phyloP scores from a whole-genome alignment of 2,888 invertebrate species.

The Morinoia aosen region DNA sequence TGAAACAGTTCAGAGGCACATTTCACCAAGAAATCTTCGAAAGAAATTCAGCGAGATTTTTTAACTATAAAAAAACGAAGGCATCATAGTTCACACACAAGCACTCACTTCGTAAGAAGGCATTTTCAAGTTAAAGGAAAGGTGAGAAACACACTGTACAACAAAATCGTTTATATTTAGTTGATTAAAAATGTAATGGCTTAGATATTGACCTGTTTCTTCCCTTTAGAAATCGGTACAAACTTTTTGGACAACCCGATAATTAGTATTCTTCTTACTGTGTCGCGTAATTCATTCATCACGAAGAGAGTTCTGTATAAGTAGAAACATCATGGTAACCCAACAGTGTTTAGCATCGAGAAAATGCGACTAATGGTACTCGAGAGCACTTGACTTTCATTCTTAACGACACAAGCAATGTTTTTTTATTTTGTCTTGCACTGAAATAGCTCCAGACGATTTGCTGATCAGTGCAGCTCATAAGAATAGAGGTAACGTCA shows the following conservation, averaged over 20 bases:
- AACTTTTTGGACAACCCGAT: background rate
- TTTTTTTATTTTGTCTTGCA: background rate
- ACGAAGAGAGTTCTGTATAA: background rate
- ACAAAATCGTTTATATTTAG: too few species aligned
- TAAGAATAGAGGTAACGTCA: background rate
- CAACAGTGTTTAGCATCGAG: background rate
- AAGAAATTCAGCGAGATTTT: background rate
- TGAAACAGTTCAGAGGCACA: background rate
- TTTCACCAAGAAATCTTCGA: background rate
- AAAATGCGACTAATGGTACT: background rate
- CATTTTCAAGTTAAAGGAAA: too few species aligned
- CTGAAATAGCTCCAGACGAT: background rate
- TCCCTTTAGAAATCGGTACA: too few species aligned
- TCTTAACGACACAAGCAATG: background rate
- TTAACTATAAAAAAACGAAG: background rate
- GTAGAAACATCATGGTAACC: background rate
- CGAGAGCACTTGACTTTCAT: background rate
- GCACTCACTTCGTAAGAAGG: background rate
- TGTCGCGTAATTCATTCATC: background rate
- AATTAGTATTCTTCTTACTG: background rate
- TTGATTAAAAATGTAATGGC: too few species aligned
- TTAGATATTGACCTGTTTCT: too few species aligned
- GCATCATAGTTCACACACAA: background rate
- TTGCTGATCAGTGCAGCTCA: background rate
- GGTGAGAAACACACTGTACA: too few species aligned